Conservation (phyloP, 2,797 vertebrate genomes). For the Malurus splendens region DNA sequence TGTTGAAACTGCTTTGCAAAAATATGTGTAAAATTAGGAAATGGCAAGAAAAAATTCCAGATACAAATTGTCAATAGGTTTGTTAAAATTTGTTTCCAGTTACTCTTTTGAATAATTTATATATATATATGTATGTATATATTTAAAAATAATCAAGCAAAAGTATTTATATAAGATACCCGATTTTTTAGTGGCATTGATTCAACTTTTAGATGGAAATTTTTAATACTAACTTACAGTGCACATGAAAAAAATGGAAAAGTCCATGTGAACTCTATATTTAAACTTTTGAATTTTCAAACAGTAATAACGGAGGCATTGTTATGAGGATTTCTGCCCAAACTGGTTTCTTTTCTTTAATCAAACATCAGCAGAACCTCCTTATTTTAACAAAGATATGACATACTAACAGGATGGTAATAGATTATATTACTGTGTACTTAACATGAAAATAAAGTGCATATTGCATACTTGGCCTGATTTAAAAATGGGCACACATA, state of each 20-base stretch:
- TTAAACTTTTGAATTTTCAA: conserved; percentile 19
- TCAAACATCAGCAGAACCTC: conserved; percentile 13
- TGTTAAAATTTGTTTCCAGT: conserved; percentile 34
- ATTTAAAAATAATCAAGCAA: conserved; percentile 48
- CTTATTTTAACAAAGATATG: not conserved
- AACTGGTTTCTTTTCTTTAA: not conserved
- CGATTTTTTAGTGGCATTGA: conserved; percentile 17
- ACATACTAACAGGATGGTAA: not conserved
- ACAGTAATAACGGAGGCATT: conserved; percentile 13
- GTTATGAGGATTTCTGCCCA: not conserved
- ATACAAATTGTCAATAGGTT: conserved; percentile 36
- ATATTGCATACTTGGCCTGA: not conserved
- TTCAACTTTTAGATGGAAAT: conserved; percentile 2
- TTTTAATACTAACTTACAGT: conserved; percentile 14
- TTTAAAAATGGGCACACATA: not conserved
- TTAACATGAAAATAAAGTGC: conserved; percentile 25
- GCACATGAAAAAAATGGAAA: not conserved
- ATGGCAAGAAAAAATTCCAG: conserved; percentile 40
- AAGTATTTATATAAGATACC: conserved; percentile 10
- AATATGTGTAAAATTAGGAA: conserved; percentile 60
- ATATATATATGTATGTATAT: not conserved
- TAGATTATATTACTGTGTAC: not conserved
- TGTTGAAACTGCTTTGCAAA: conserved; percentile 56
- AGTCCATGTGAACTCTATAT: not conserved
- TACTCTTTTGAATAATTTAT: conserved; percentile 15